Evolutionary conservation across 2,797 vertebrate genomes (phyloP).

Genomic region (Oryzias dopingdopingensis): DNA sequence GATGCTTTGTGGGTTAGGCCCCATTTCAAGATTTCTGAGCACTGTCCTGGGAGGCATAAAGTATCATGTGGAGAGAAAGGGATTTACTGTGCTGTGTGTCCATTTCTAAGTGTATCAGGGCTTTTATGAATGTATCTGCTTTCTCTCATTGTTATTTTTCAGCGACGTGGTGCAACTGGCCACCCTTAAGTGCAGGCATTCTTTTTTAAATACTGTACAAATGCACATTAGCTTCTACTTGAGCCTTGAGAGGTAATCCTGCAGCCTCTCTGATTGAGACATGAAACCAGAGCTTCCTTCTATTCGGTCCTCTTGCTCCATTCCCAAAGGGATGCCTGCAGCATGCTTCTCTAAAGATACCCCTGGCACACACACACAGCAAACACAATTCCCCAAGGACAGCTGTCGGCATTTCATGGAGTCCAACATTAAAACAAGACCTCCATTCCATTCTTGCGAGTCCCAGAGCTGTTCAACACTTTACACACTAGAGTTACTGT

Average conservation of each 20-base stretch:
- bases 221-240: conserved; percentile 69
- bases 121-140: conserved; percentile 65
- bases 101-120: conserved; percentile 45
- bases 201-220: conserved; percentile 76
- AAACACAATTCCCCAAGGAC: conserved; percentile 57
- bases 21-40: conserved; percentile 77
- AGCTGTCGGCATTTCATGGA: conserved; percentile 53
- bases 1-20: conserved; percentile 73
- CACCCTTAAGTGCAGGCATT: conserved; percentile 71
- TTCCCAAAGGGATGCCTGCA: conserved; percentile 59
- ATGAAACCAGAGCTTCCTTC: conserved; percentile 64
- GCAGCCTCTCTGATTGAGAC: conserved; percentile 67
- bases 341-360: conserved; percentile 59
- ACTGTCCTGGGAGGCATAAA: conserved; percentile 77
- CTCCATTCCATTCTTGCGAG: conserved; percentile 18
- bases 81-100: conserved; percentile 53
- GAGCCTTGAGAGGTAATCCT: conserved; percentile 72
- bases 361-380: conserved; percentile 56
- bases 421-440: conserved; percentile 39
- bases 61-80: conserved; percentile 40
- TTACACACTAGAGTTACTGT: conserved; percentile 8
- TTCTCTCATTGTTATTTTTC: conserved; percentile 53
- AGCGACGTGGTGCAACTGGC: conserved; percentile 60
- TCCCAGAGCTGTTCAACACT: conserved; percentile 18
- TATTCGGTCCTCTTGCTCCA: conserved; percentile 46